Evolutionary conservation across 2,797 vertebrate species (phyloP), one percentile per base, ranked within the genome.

Genomic region (Gambusia yucatana): DNA sequence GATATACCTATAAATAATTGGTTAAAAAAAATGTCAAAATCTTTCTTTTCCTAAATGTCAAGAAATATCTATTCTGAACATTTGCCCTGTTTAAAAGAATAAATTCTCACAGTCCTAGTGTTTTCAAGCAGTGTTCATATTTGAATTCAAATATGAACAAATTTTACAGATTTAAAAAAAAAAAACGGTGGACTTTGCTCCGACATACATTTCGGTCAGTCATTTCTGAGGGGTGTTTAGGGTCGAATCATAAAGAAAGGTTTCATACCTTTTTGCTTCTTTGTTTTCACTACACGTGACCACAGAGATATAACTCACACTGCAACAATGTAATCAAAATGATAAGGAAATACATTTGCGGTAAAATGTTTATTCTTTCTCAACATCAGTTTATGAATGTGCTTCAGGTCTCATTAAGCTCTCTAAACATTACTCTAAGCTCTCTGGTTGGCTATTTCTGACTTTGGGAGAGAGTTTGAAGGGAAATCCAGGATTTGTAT

Each of bases 391-490:
- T 78, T 71, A 84, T 85, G 75, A 88, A 77, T 55, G 76, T 78
- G 82, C 74, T 84, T 87, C 85, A 84, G 78, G 41, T 86, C 77
- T 90, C 77, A 69, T 84, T 90, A 75, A 78, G 70, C 55, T 74
- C 63, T 76, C 72, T 75, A 79, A 89, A 86, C 82, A 80, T 73
- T 6, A 39, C 83, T 80, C 75, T 82, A 63, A 85, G 86, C 69
- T 79, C 57, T 85, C 46, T 77, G 86, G 83, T 87, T 61, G 81
- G 22, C 76, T 88, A 88, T 89, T 88, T 91, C 84, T 77, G 73
- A 87, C 83, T 67, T 17, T 75, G 6, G 80, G 63, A 20, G 73
- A 76, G 73, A 81, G 73, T 59, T 82, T 65, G 25, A 79, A 73
- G 74, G 0, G 3, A 77, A 52, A 75, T 59, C 6, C 33, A 8